Evolutionary conservation across 2,888 invertebrate genomes (phyloP), one percentile per base, ranked within the genome.

Genomic region (Nycteola revayana): DNA sequence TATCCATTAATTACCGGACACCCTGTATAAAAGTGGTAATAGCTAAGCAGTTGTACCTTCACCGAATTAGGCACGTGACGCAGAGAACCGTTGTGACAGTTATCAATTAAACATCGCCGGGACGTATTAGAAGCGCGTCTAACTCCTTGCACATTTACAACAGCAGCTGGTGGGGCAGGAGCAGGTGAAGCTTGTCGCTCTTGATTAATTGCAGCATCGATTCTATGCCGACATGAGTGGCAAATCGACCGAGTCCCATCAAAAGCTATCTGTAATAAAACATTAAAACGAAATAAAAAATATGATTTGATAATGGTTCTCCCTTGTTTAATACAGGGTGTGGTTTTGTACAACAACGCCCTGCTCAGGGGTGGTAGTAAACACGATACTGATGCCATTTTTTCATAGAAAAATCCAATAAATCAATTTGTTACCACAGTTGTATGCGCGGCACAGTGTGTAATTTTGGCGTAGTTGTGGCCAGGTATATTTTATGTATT

Each of bases 1-100:
- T n/a, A n/a, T n/a, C n/a, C n/a, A n/a, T n/a, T n/a, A n/a, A n/a
- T n/a, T n/a, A n/a, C n/a, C n/a, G n/a, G n/a, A n/a, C n/a, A n/a
- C n/a, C n/a, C n/a, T n/a, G n/a, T n/a, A n/a, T n/a, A n/a, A 7
- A 31, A 36, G 5, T 26, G 23, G 17, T 28, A 14, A 28, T 37
- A 37, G 32, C 36, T 37, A n/a, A 37, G 28, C 3, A 37, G 27
- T 27, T 27, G 27, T 9, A 27, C 27, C 27, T 24, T 32, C n/a
- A 21, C n/a, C 21, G 21, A 21, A 21, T 21, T 21, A 21, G 21
- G 21, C 21, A 21, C 21, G 7, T 21, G 21, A 7, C 21, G 21
- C n/a, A 21, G 21, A n/a, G 7, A n/a, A 7, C 7, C 7, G 17
- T 14, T 14, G 25, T 25, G 9, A 9, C 31, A 31, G 18, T 31